A percentile compares a stretch with the other conserved stretches of the same genome.
Evolutionary conservation across 2,797 vertebrate species (phyloP).

Genomic region (Gallinago nigripennis): DNA sequence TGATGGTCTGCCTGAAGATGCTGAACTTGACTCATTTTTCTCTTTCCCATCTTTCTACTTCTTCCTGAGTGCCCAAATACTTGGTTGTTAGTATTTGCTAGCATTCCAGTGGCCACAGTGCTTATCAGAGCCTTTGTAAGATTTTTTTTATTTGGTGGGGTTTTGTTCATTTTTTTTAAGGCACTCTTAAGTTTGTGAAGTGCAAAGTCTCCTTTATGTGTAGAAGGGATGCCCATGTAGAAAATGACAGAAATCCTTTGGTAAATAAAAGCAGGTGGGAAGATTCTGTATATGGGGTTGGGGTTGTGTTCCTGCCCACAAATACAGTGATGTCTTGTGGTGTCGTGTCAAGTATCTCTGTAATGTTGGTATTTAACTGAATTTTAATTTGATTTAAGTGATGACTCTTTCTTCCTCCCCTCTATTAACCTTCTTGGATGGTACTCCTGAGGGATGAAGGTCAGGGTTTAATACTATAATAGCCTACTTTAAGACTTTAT

Average conservation of each 20-base stretch:
- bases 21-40: background rate
- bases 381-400: background rate
- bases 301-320: background rate
- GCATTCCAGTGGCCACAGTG: background rate
- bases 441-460: background rate
- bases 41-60: background rate
- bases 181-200: background rate
- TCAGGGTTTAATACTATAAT: fast-evolving
- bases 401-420: background rate
- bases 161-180: background rate
- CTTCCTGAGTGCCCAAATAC: background rate
- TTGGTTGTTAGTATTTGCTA: background rate
- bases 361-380: background rate
- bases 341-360: background rate
- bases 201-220: background rate
- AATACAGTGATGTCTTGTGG: background rate
- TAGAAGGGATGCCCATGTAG: background rate
- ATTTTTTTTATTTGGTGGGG: background rate
- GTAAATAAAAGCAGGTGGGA: background rate
- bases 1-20: background rate
- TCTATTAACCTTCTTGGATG: background rate
- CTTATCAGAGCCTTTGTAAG: background rate
- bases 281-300: background rate
- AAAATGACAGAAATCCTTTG: background rate
- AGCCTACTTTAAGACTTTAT: background rate